Percentiles rank a stretch among this genome's conserved stretches.
These are phyloP conservation scores for Philypnodon macrostomus DNA, from an alignment of 2,797 vertebrate species.

Conservation along the genomic window DNA sequence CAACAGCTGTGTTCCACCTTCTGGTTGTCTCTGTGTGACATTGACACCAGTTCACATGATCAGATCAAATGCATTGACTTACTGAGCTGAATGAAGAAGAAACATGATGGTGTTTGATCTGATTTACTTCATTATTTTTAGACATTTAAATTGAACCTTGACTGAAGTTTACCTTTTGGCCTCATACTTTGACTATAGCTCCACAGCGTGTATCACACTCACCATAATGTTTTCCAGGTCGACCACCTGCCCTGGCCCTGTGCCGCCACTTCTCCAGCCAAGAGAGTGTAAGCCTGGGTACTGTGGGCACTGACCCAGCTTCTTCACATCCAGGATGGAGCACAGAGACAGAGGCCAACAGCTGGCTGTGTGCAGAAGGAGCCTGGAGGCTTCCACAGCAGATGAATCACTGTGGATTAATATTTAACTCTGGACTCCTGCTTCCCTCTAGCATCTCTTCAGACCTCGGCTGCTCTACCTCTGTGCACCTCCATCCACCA, in stretches of 20 bases:
- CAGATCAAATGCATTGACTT: conserved; percentile 26
- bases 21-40: conserved; percentile 50
- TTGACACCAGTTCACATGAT: conserved; percentile 40
- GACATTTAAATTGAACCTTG: conserved; percentile 1
- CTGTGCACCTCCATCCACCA: conserved; percentile 50
- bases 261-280: conserved; percentile 57
- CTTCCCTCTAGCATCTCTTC: conserved; percentile 69
- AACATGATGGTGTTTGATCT: neutral
- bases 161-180: too few species aligned
- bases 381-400: conserved; percentile 76
- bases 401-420: conserved; percentile 82
- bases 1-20: conserved; percentile 62
- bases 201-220: conserved; percentile 37
- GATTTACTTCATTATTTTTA: too few species aligned
- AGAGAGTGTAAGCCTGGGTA: conserved; percentile 72
- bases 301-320: conserved; percentile 73
- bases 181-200: conserved; percentile 36
- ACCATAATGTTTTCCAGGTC: conserved; percentile 46
- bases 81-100: conserved; percentile 16
- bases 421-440: conserved; percentile 81
- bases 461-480: conserved; percentile 45
- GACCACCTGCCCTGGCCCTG: conserved; percentile 70
- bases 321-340: conserved; percentile 66
- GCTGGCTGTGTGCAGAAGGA: conserved; percentile 76
- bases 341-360: conserved; percentile 72